A percentile compares a stretch with the other conserved stretches of the same genome.
Conservation (phyloP, 2,113 vertebrate species). For the Pyrgilauda ruficollis region DNA sequence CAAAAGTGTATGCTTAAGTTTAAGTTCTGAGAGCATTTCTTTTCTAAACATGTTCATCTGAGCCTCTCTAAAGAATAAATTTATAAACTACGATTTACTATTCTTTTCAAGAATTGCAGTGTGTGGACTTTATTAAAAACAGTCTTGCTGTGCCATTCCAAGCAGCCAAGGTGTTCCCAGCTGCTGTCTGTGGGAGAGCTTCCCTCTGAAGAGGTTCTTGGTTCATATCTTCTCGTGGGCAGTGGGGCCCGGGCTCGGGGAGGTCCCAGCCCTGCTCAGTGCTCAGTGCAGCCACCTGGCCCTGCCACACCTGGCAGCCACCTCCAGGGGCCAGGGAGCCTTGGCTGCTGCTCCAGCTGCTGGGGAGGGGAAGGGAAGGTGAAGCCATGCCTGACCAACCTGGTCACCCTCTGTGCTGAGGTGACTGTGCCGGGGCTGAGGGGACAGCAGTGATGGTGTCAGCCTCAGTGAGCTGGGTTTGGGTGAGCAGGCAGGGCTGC, state of each 20-base stretch:
- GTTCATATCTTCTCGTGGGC: accelerated
- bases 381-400: too few relatives aligned
- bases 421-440: neutral
- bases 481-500: neutral
- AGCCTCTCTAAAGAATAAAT: neutral
- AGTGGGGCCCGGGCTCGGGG: accelerated
- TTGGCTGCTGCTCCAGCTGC: neutral
- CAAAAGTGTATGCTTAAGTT: neutral
- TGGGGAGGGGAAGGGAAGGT: neutral
- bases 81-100: neutral
- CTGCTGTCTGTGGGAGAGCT: neutral
- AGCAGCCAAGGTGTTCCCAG: neutral
- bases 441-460: neutral
- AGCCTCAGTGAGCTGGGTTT: neutral
- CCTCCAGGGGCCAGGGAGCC: neutral
- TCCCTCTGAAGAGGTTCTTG: neutral
- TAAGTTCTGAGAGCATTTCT: neutral
- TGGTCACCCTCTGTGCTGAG: too few relatives aligned
- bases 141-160: accelerated
- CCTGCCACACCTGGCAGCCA: neutral
- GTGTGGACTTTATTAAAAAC: neutral
- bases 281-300: neutral
- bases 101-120: neutral
- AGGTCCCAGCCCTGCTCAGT: accelerated
- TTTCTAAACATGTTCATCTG: neutral